These are phyloP conservation scores for Chlorodrepanis virens DNA, from an alignment of 2,113 vertebrate genomes.

Conservation along the genomic window DNA sequence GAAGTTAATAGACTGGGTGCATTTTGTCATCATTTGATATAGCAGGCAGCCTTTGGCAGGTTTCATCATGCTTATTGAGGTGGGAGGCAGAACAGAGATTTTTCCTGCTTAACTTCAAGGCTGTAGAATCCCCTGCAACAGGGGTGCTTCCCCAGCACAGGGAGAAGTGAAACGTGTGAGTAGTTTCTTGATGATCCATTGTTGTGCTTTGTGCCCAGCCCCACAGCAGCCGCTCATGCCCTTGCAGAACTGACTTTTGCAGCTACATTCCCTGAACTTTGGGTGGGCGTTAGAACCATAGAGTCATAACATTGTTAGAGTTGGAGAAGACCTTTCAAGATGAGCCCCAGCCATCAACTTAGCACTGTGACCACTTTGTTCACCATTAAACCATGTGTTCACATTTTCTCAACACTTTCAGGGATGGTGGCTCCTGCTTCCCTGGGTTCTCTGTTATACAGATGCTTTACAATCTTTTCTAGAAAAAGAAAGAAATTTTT, in stretches of 20 bases:
- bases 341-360: not conserved
- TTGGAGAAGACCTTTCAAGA: not conserved
- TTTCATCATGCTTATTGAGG: not conserved
- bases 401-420: accelerated
- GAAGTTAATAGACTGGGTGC: not conserved
- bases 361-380: accelerated
- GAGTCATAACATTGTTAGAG: not conserved
- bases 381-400: not conserved
- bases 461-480: not conserved
- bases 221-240: not conserved
- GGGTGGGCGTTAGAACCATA: not conserved
- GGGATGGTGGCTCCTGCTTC: not conserved
- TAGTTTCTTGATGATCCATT: not conserved
- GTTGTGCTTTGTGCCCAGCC: not conserved
- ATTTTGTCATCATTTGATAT: not conserved
- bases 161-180: not conserved
- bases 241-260: not conserved
- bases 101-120: not conserved
- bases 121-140: not conserved
- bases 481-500: not conserved
- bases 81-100: not conserved
- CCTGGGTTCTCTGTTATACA: not conserved
- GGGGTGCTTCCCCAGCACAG: not conserved
- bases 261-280: not conserved
- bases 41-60: not conserved